Base-by-base conservation (phyloP, 2,888 invertebrate genomes). In the Drosophila mettleri region DNA sequence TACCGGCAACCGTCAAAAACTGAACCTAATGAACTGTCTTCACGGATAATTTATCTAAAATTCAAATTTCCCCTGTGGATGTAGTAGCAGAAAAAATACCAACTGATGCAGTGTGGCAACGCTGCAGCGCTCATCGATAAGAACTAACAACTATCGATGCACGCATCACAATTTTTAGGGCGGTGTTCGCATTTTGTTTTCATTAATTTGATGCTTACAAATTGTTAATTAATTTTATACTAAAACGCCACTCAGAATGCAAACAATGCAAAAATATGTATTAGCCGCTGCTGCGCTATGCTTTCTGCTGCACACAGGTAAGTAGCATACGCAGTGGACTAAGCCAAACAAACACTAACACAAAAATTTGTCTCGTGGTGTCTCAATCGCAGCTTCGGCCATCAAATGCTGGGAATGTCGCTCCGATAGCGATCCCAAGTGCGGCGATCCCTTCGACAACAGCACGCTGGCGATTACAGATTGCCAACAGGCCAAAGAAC, bases 361-460 rank as follows among this genome's bases (percentile, higher is more conserved):
- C 1, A 9, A 8, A 3, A 27, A 12, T 33, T 20, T 38, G 22
- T 33, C 34, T 53, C 43, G 16, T 43, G 41, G 18, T 62, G 57
- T 54, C 31, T 45, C 41, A 41, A 41, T 34, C 45, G 62, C 90
- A 96, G 96, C 93, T 73, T 90, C 93, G 51, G 93, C 94, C 62
- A 96, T 96, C 49, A 97, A 98, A 93, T 98, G 98, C 89, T 98
- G 97, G 97, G 96, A 95, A 55, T 98, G 98, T 88, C 95, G 97
- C 73, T 98, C 97, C 0, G 96, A 96, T 88, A 95, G 94, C 60
- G 98, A 98, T 92, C 96, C 97, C 1, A 96, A 97, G 93, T 98
- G 98, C 90, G 95, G 96, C 0, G 98, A 98, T 93, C 98, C 98
- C 0, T 98, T 98, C 88, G 98, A 98, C 91, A 98, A 98, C 89